A percentile compares a stretch with the other conserved stretches of the same genome.
Evolutionary conservation across 2,113 vertebrate species (phyloP).

Genomic region (Maccullochella peelii): DNA sequence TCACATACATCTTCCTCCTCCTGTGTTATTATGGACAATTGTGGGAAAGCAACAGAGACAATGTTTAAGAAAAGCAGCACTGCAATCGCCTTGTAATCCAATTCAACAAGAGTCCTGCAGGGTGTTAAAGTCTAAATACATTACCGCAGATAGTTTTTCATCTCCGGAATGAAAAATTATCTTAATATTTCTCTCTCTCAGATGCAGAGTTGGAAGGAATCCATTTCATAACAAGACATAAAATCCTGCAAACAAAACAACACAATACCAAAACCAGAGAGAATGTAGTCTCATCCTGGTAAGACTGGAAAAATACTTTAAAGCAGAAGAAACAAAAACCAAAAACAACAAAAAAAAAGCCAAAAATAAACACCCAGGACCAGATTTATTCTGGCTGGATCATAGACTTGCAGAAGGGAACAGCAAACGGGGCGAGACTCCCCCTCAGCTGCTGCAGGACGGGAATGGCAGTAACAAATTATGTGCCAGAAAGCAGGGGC

Average conservation of each 20-base stretch:
- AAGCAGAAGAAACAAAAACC: conserved; percentile 7
- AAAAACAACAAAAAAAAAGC: too few species aligned
- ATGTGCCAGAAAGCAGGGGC: conserved; percentile 53
- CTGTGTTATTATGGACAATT: conserved; percentile 42
- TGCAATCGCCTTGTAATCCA: conserved; percentile 42
- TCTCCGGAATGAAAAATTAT: conserved; percentile 20
- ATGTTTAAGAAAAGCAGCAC: conserved; percentile 19
- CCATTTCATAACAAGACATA: conserved; percentile 8
- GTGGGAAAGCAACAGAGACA: conserved; percentile 15
- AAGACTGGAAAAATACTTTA: conserved; percentile 3
- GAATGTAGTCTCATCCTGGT: neutral
- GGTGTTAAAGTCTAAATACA: conserved; percentile 32
- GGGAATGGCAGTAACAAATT: conserved; percentile 47
- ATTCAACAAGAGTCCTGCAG: conserved; percentile 29
- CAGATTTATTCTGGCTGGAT: conserved; percentile 38
- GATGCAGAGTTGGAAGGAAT: conserved; percentile 9
- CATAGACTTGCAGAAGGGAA: conserved; percentile 21
- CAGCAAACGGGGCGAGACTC: conserved; percentile 29
- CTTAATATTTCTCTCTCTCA: conserved; percentile 19
- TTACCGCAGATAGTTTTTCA: conserved; percentile 7
- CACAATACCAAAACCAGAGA: neutral
- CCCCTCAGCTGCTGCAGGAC: conserved; percentile 52
- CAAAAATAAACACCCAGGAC: conserved; percentile 24
- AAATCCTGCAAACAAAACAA: conserved; percentile 9
- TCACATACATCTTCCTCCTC: conserved; percentile 21